Evolutionary conservation across 2,797 vertebrate species (phyloP), one percentile per base, ranked within the genome.

Genomic region (Distichodus sexfasciatus): DNA sequence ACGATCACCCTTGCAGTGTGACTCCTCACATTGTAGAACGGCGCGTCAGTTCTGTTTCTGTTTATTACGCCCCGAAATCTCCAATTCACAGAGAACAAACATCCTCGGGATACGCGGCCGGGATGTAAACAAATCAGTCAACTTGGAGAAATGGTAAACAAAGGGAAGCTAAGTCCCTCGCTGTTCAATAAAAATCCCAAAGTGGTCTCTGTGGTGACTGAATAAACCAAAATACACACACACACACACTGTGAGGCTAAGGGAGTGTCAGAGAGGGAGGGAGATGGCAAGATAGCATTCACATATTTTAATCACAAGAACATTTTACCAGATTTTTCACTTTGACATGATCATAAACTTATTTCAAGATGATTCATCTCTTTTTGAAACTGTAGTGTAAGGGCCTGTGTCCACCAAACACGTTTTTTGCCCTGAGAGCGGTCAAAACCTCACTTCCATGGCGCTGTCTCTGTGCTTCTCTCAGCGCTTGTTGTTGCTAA

Each of bases 41-140:
- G 36, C 44, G 4, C 19, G 24, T 19, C 24, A 26, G 11, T n/a
- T 12, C 6, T 11, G 8, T 23, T 26, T 72, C 19, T 72, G 69
- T 59, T 65, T 65, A 66, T 66, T 9, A 24, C 17, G 43, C 43
- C 19, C 31, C 14, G 50, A 47, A 64, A 57, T 40, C 29, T 21
- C 36, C 23, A 5, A 57, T 43, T 47, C 1, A 5, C 53, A 1
- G 28, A 65, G 61, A 58, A 72, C 61, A 72, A 72, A 59, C 61
- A 72, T 50, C 69, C 64, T n/a, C 11, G 40, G 69, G 61, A 65
- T 72, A 65, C 65, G 58, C 58, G 26, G 41, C 61, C 41, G n/a
- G 35, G 44, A 72, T 51, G 9, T 65, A 72, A 66, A 65, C 44
- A 72, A 66, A 58, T 51, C 23, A 28, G 43, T 58, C 19, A 66